These are phyloP conservation scores for Dexiosoma caninum DNA, from an alignment of 2,888 invertebrate species.

Conservation along the genomic window DNA sequence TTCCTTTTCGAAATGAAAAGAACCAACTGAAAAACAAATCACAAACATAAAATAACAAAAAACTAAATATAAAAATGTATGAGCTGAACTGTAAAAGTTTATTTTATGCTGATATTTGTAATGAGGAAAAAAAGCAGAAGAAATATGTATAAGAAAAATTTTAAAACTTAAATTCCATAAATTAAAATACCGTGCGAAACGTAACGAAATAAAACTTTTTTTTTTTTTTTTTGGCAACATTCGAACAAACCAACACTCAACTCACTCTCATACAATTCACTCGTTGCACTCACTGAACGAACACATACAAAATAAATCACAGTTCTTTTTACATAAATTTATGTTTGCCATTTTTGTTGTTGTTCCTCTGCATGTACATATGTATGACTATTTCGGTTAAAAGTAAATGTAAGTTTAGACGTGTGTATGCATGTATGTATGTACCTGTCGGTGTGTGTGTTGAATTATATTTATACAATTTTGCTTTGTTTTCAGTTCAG, in stretches of 20 bases:
- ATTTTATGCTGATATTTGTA: slow-evolving; percentile 29
- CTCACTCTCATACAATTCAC: not conserved
- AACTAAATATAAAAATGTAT: slow-evolving; percentile 35
- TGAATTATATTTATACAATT: not conserved
- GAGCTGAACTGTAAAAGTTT: slow-evolving; percentile 60
- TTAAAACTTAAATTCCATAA: slow-evolving; percentile 75
- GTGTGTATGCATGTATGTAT: no score
- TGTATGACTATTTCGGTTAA: slow-evolving; percentile 7
- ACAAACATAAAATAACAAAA: slow-evolving; percentile 30
- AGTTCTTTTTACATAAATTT: slow-evolving; percentile 78
- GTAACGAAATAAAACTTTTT: slow-evolving; percentile 65
- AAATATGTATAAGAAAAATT: slow-evolving; percentile 53
- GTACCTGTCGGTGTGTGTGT: not conserved
- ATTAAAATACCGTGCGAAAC: slow-evolving; percentile 70
- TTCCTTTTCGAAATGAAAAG: slow-evolving; percentile 25
- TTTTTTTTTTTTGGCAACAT: slow-evolving; percentile 60
- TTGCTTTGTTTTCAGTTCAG: slow-evolving; percentile 32
- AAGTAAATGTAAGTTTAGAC: not conserved
- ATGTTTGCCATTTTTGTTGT: slow-evolving; percentile 65
- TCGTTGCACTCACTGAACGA: slow-evolving; percentile 13
- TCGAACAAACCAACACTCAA: not conserved
- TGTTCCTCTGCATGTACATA: slow-evolving; percentile 7
- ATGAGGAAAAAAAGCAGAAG: slow-evolving; percentile 21
- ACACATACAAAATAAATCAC: slow-evolving; percentile 72
- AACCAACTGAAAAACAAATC: slow-evolving; percentile 33